These are phyloP conservation scores for Drosophila demipolita DNA, from an alignment of 2,888 invertebrate species.

Conservation along the genomic window DNA sequence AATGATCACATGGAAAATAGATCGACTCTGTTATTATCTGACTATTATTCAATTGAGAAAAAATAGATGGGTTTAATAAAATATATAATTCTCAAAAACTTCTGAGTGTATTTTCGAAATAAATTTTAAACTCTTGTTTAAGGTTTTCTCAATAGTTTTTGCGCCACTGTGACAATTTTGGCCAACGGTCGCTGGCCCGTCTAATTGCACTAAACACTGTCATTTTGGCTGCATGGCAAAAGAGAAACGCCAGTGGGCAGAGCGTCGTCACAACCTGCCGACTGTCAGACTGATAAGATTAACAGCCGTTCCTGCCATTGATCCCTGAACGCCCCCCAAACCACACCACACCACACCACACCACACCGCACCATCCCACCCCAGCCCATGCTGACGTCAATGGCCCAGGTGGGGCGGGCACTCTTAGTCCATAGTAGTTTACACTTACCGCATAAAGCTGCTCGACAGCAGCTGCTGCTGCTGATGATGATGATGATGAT, in stretches of 20 bases:
- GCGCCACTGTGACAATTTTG: constrained; percentile 41
- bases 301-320: constrained; percentile 38
- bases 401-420: constrained; percentile 35
- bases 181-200: constrained; percentile 41
- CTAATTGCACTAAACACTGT: constrained; percentile 65
- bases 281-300: constrained; percentile 58
- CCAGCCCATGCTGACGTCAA: constrained; percentile 57
- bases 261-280: constrained; percentile 39
- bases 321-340: background rate
- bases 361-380: background rate
- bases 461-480: constrained; percentile 70
- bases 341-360: background rate
- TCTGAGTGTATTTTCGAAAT: background rate
- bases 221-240: constrained; percentile 47
- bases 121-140: background rate
- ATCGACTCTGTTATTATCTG: too few species aligned
- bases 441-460: constrained; percentile 80
- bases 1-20: background rate
- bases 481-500: constrained; percentile 45
- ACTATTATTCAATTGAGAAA: background rate
- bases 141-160: background rate
- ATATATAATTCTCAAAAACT: background rate
- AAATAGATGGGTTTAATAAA: background rate
- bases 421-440: constrained; percentile 16
- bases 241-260: constrained; percentile 62